A percentile compares a stretch with the other conserved stretches of the same genome.
phyloP scores from a whole-genome alignment of 1,140 invertebrate genomes.

The Pararge aegeria region DNA sequence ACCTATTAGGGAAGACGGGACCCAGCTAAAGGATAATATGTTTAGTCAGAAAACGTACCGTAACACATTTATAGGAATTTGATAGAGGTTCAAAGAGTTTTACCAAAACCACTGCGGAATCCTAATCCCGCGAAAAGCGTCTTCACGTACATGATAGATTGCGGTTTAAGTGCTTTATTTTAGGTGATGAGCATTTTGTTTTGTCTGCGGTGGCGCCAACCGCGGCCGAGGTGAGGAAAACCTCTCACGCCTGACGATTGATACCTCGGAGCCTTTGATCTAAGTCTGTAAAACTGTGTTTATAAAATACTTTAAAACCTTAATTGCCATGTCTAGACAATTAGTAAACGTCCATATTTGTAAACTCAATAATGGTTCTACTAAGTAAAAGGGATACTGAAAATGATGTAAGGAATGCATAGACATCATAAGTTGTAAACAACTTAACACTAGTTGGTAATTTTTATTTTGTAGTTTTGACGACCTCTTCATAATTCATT shows the following conservation, averaged over 20 bases:
- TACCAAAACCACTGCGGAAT: not conserved
- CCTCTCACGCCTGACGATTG: constrained; percentile 11
- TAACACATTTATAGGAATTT: too few species aligned
- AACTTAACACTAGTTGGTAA: too few species aligned
- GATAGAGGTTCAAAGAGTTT: too few species aligned
- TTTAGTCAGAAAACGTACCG: too few species aligned
- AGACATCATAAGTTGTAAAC: too few species aligned
- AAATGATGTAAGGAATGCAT: too few species aligned
- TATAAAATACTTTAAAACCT: constrained; percentile 20
- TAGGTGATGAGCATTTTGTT: constrained; percentile 37
- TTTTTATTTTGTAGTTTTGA: too few species aligned
- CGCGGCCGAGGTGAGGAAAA: constrained; percentile 28
- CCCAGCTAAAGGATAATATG: too few species aligned
- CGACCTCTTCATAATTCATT: too few species aligned
- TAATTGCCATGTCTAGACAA: constrained; percentile 14
- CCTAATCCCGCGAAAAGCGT: constrained; percentile 1
- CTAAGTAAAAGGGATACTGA: too few species aligned
- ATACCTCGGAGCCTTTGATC: constrained; percentile 18
- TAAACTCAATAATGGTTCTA: not conserved
- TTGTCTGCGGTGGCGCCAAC: constrained; percentile 42
- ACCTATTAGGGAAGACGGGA: too few species aligned
- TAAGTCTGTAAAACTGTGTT: constrained; percentile 16
- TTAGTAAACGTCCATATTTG: constrained; percentile 2
- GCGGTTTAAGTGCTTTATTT: constrained; percentile 51
- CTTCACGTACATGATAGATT: constrained; percentile 35